Evolutionary conservation across 64 coral and sea anemone species (phyloP).

Genomic region (Stichodactyla helianthus): DNA sequence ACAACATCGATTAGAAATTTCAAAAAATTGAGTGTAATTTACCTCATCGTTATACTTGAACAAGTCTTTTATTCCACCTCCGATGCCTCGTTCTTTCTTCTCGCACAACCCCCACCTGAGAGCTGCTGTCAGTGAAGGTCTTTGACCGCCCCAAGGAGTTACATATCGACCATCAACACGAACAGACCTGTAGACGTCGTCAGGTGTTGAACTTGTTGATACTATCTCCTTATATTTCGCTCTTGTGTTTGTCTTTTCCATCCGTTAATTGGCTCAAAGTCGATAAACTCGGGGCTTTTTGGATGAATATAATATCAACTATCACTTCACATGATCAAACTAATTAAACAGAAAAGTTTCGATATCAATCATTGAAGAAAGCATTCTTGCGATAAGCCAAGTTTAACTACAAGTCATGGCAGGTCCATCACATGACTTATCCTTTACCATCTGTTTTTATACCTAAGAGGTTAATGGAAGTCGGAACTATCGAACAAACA

Average conservation of each 20-base stretch:
- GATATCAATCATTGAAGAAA: neutral
- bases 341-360: neutral
- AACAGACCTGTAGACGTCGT: conserved; percentile 7
- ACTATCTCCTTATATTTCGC: neutral
- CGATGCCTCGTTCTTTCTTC: conserved; percentile 43
- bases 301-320: neutral
- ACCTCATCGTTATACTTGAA: conserved; percentile 34
- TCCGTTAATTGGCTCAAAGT: neutral
- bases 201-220: neutral
- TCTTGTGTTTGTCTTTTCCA: neutral
- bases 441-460: neutral
- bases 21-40: neutral
- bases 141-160: conserved; percentile 34
- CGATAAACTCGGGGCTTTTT: neutral
- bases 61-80: conserved; percentile 24
- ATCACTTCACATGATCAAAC: neutral
- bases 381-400: conserved; percentile 3
- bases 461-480: neutral
- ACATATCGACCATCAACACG: conserved; percentile 48
- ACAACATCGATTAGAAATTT: too few relatives aligned
- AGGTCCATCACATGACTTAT: neutral
- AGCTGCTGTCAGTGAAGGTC: conserved; percentile 12
- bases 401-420: neutral
- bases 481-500: neutral
- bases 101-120: conserved; percentile 22